Evolutionary conservation across 92 coral and sea anemone species (phyloP), one percentile per base, ranked within the genome.

Genomic region (Bergia puertoricense): DNA sequence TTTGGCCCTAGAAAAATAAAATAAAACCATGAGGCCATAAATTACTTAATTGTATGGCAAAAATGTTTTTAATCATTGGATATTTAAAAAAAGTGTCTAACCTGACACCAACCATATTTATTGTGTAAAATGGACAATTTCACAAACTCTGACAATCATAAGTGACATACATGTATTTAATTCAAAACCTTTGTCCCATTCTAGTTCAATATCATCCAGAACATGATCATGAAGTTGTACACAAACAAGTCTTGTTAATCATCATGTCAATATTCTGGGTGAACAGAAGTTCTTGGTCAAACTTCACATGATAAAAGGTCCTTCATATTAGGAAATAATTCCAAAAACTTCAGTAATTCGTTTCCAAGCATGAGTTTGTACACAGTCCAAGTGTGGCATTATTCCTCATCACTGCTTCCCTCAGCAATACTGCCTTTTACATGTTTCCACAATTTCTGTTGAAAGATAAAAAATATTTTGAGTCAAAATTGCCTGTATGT

Each of bases 371-470:
- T n/a, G 38, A 30, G 77, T 84, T 51, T 84, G 56, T 84, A 72
- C 86, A 82, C 87, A 45, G 67, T 84, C 44, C 87, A 71, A 71
- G 36, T 16, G 69, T 23, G 16, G 20, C 30, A 72, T 84, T 43
- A 84, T 44, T 84, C 87, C 75, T 84, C 87, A 9, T 73, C 87
- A 71, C 78, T 36, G 7, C 79, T 79, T 46, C 79, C 87, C 72
- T 84, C 78, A 30, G 10, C 68, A 84, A 71, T 50, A 46, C 39
- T 72, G 36, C 77, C 87, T 30, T 72, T 84, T 56, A 84, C 77
- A 84, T 84, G 87, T 69, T 84, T 84, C 87, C 87, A 84, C 43
- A 84, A 71, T 84, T 84, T 84, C 87, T 84, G 79, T 39, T 30
- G 5, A 36, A 73, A 42, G 18, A 54, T 45, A 76, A 76, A 5